These are phyloP conservation scores for Erynnis tages DNA, from an alignment of 2,888 invertebrate genomes.

Conservation along the genomic window DNA sequence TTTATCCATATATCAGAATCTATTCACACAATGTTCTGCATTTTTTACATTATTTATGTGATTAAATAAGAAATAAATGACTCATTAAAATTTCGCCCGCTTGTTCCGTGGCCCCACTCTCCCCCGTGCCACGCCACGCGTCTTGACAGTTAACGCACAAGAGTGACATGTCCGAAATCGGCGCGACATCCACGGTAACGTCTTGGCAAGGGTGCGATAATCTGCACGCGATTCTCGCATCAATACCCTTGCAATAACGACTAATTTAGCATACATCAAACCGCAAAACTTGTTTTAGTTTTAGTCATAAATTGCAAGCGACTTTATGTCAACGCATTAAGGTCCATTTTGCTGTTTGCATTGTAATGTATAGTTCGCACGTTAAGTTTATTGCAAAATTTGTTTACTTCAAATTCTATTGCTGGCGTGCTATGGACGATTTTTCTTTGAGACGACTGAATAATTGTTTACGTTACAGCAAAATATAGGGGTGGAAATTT, in stretches of 20 bases:
- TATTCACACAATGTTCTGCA: too few relatives aligned
- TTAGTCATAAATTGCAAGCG: background rate
- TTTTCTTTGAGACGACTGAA: constrained; percentile 34
- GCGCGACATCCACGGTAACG: constrained; percentile 71
- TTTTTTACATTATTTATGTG: too few relatives aligned
- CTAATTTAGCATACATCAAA: constrained; percentile 13
- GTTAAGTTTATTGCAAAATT: constrained; percentile 8
- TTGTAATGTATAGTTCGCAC: background rate
- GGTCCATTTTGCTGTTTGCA: background rate
- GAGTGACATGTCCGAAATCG: constrained; percentile 76
- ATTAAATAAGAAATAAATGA: too few relatives aligned
- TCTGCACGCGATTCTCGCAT: constrained; percentile 27
- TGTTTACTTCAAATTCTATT: constrained; percentile 32
- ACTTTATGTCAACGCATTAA: background rate
- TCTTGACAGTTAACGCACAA: constrained; percentile 62
- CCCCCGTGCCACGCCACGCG: constrained; percentile 48
- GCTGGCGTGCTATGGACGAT: constrained; percentile 32
- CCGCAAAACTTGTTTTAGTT: constrained; percentile 17
- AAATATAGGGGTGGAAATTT: constrained; percentile 42
- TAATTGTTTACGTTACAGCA: background rate
- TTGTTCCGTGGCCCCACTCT: constrained; percentile 43
- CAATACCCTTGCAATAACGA: constrained; percentile 9
- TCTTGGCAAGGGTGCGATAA: constrained; percentile 56
- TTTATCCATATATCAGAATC: too few relatives aligned
- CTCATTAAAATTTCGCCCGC: constrained; percentile 33